Evolutionary conservation across 2,888 invertebrate species (phyloP), one percentile per base, ranked within the genome.

Genomic region (Unio delphinus): DNA sequence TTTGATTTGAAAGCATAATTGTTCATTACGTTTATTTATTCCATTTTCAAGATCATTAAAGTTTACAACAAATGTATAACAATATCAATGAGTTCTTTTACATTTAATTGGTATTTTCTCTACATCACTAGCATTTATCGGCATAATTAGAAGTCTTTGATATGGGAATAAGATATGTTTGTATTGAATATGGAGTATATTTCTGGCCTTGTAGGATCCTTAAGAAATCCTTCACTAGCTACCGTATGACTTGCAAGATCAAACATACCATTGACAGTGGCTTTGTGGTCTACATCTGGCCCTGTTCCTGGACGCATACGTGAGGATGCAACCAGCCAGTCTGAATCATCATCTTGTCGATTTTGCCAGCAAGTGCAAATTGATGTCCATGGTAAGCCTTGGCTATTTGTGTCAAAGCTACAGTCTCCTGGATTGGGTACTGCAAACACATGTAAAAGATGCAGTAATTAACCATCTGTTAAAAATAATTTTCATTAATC

Each of bases 371-470:
- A 45, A 15, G 65, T 26, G 70, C 85, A 85, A 17, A 30, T 30
- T 1, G 63, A 60, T 28, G 74, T 23, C 75, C 76, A 77, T 15
- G 45, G 45, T 15, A 45, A 45, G 18, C 62, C 18, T 4, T 65
- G 61, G 59, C 64, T 64, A 23, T 68, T 11, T 23, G 68, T 64
- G 60, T 85, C 81, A 73, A 85, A 85, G 55, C 59, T 76, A 74
- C 85, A 85, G 70, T 84, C 83, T 23, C 83, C 85, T 34, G 55
- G 65, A 58, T 72, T 74, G 28, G 73, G 74, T 30, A 65, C 84
- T 83, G 60, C 30, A 79, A 73, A 55, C 4, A 74, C 3, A 20
- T 30, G 20, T 28, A 30, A 30, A 61, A 26, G 18, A 58, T n/a
- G 58, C 8, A 26, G 11, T 45, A 45, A 45, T 45, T 45, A 45